These are phyloP conservation scores for Trilocha varians DNA, from an alignment of 2,888 invertebrate genomes.

Conservation along the genomic window DNA sequence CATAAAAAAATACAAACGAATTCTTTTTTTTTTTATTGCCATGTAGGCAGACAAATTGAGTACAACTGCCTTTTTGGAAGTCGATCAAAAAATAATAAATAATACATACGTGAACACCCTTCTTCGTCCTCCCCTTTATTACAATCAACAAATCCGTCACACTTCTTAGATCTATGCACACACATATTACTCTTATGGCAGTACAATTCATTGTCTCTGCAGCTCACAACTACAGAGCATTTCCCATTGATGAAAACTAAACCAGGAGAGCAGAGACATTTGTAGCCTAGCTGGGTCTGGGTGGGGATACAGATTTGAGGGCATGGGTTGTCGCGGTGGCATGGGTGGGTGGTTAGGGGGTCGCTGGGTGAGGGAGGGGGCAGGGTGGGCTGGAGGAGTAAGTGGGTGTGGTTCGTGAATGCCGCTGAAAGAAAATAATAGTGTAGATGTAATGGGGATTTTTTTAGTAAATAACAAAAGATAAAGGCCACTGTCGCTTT, in stretches of 20 bases:
- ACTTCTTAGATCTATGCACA: conserved; percentile 39
- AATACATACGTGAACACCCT: conserved; percentile 50
- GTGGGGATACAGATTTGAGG: conserved; percentile 81
- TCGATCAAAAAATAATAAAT: not conserved
- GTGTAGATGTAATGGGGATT: too few relatives aligned
- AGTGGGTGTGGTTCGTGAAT: conserved; percentile 55
- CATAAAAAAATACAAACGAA: too few relatives aligned
- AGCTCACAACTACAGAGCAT: conserved; percentile 70
- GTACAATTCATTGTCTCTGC: conserved; percentile 59
- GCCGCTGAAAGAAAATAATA: conserved; percentile 55
- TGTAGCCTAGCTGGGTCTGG: conserved; percentile 25
- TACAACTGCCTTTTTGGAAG: too few relatives aligned
- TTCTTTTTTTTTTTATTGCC: too few relatives aligned
- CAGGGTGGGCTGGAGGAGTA: conserved; percentile 38
- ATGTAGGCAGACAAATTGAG: too few relatives aligned
- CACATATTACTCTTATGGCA: conserved; percentile 62
- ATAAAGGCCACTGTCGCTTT: too few relatives aligned
- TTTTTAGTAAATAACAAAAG: too few relatives aligned
- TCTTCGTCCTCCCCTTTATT: conserved; percentile 71
- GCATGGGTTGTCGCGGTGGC: conserved; percentile 78
- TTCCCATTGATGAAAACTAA: conserved; percentile 65
- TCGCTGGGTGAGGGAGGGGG: conserved; percentile 19
- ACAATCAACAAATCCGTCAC: conserved; percentile 71
- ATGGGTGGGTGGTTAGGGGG: conserved; percentile 63
- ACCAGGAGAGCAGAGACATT: conserved; percentile 79